These are phyloP conservation scores for Eilema griseolum DNA, from an alignment of 2,888 invertebrate genomes.

Conservation along the genomic window DNA sequence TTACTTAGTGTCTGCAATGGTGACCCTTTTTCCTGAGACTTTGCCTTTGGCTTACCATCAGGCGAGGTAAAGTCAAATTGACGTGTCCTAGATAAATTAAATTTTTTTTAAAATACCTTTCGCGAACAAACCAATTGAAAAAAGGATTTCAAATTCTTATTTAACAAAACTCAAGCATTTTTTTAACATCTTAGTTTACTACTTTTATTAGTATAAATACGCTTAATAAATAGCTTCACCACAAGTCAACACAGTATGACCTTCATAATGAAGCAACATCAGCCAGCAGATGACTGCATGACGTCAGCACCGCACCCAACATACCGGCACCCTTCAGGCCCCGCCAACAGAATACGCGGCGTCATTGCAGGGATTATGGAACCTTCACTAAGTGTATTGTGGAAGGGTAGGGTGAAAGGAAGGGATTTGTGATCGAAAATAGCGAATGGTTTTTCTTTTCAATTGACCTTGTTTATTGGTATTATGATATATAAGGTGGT, in stretches of 20 bases:
- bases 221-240: no score
- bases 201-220: no score
- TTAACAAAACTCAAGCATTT: no score
- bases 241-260: neutral
- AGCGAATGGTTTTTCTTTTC: neutral
- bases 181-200: no score
- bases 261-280: slow-evolving; percentile 14
- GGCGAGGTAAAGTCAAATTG: no score
- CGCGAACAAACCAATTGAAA: no score
- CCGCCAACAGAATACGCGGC: slow-evolving; percentile 9
- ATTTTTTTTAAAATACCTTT: no score
- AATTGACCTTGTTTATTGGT: neutral
- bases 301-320: neutral
- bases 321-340: neutral
- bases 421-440: neutral
- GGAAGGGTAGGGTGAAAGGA: neutral
- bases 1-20: no score
- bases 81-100: no score
- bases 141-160: no score
- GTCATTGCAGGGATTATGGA: slow-evolving; percentile 4
- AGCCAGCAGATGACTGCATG: slow-evolving; percentile 10
- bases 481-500: neutral
- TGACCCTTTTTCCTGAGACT: no score
- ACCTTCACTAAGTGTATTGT: slow-evolving; percentile 1
- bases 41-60: no score